Evolutionary conservation across 1,140 invertebrate genomes (phyloP), one percentile per base, ranked within the genome.

Genomic region (Orius insidiosus): DNA sequence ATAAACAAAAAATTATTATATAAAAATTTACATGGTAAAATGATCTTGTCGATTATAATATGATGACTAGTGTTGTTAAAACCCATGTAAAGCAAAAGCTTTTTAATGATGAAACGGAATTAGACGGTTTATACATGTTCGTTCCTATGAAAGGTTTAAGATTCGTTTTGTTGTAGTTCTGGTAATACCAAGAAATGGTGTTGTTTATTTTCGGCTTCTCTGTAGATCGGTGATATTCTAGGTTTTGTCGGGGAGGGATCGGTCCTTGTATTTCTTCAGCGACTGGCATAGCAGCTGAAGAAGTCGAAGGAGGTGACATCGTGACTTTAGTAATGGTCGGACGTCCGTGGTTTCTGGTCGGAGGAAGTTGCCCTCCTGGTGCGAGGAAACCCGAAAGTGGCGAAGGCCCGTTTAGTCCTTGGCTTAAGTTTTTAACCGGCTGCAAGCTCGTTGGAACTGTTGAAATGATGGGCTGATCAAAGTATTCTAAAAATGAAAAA

Each of bases 111-210:
- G 24, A 24, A 24, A 24, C 24, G 24, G 24, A 24, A 24, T 24
- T 24, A 3, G 24, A 24, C 7, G 24, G 24, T 24, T 24, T 24
- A 7, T 24, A 24, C 41, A 43, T 47, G 14, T 62, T 64, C n/a
- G 67, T 64, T 30, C 68, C 74, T 44, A 79, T 60, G 48, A 70
- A 80, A 9, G 78, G 75, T 51, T 78, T 70, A 49, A 78, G 57
- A 54, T 77, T 71, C 10, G 72, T 71, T 51, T 74, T 74, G 57
- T 84, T 81, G 55, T 84, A 84, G 61, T 81, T 80, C 45, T 73
- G 72, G 58, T 77, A 84, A 58, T 84, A 84, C 80, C 80, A 84
- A 52, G 75, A 76, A 50, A 71, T 69, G 15, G 71, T 68, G 66
- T 19, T 48, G 33, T 47, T 45, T 45, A 48, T 15, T 50, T 39